These are phyloP conservation scores for Bilobella aurantiaca DNA, from an alignment of 1,140 invertebrate species.

Conservation along the genomic window DNA sequence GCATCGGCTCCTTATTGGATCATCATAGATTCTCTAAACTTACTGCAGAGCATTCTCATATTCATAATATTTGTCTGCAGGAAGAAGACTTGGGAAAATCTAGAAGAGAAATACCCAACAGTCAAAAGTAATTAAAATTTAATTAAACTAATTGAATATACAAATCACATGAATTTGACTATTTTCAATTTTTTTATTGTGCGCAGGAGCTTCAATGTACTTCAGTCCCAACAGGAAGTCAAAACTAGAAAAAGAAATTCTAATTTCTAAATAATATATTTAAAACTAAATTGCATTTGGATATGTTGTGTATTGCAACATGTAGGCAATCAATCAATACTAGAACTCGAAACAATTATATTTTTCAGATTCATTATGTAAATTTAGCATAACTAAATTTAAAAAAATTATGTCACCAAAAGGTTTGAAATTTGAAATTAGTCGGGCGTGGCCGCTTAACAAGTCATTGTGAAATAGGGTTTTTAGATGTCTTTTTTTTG, in stretches of 20 bases:
- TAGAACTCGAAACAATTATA: too few species aligned
- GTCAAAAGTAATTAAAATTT: neutral
- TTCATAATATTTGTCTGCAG: conserved; percentile 52
- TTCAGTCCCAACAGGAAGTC: neutral
- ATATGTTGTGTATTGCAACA: neutral
- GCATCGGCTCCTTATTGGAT: conserved; percentile 36
- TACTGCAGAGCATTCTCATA: conserved; percentile 71
- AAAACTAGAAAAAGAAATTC: neutral
- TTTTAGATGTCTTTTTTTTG: too few species aligned
- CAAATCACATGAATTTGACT: too few species aligned
- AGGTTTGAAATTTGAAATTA: too few species aligned
- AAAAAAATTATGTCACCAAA: too few species aligned
- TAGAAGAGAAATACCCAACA: conserved; percentile 35
- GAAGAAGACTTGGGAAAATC: neutral
- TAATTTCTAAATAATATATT: neutral
- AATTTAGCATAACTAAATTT: too few species aligned
- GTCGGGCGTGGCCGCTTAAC: too few species aligned
- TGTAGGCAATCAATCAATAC: neutral
- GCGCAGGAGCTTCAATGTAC: neutral
- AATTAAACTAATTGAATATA: neutral
- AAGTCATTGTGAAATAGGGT: too few species aligned
- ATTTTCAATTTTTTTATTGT: neutral
- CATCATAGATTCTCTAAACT: conserved; percentile 54
- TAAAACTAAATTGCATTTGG: neutral
- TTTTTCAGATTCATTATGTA: too few species aligned